Conservation (phyloP, 2,113 vertebrate species). For the Bos taurus region DNA sequence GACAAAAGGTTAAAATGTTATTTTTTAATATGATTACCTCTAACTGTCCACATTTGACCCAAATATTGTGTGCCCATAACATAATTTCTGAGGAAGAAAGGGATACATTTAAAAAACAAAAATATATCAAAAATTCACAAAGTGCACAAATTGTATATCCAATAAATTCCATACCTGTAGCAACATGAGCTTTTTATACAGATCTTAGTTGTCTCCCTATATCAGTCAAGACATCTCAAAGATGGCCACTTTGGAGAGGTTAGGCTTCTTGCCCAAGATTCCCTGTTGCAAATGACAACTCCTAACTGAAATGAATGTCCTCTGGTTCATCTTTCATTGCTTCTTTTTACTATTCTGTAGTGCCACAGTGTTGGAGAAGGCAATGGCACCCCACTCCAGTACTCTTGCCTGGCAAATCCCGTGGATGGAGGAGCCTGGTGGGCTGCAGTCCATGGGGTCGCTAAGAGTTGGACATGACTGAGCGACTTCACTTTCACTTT, state of each 20-base stretch:
- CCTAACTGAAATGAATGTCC: neutral
- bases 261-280: neutral
- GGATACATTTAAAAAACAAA: neutral
- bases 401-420: no score
- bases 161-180: neutral
- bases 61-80: neutral
- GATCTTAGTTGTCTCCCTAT: neutral
- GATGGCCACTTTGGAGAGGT: no score
- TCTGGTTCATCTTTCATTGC: neutral
- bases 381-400: no score
- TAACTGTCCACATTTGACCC: neutral
- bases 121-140: neutral
- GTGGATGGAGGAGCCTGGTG: no score
- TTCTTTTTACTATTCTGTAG: neutral
- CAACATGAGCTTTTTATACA: neutral
- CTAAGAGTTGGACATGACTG: no score
- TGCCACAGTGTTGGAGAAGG: neutral
- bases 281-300: neutral
- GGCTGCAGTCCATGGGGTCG: no score
- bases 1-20: neutral
- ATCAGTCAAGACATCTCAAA: neutral
- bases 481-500: no score
- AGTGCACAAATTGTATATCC: no score
- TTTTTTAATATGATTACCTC: neutral
- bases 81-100: neutral